Percentiles rank a stretch among this genome's conserved stretches.
phyloP scores from a whole-genome alignment of 2,113 vertebrate species.

The Condylura cristata region DNA sequence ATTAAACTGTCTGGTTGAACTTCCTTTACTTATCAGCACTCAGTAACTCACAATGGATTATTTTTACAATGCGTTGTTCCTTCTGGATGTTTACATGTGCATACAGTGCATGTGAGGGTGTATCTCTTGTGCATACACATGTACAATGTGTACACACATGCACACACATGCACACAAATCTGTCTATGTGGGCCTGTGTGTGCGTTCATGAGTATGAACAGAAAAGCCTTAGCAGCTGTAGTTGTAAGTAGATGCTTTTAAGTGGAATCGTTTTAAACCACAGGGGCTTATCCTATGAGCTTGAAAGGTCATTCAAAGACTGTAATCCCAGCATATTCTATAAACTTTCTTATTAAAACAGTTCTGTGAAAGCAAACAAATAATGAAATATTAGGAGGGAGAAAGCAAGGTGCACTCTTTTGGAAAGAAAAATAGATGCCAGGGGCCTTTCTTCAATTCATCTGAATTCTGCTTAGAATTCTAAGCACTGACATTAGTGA shows the following conservation, averaged over 20 bases:
- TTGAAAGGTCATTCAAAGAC: constrained; percentile 39
- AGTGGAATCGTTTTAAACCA: constrained; percentile 53
- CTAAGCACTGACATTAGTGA: not conserved
- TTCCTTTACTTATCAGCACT: constrained; percentile 94
- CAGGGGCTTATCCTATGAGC: constrained; percentile 2
- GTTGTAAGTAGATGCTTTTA: constrained; percentile 44
- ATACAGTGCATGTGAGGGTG: not conserved
- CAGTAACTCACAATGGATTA: constrained; percentile 87
- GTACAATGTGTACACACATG: not conserved
- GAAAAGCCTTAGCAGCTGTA: constrained; percentile 44
- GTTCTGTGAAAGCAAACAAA: constrained; percentile 13
- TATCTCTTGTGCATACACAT: no score
- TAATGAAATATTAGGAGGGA: not conserved
- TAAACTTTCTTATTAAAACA: constrained; percentile 62
- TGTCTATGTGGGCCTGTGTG: not conserved
- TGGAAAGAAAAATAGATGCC: not conserved
- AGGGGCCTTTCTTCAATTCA: not conserved
- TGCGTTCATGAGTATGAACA: not conserved
- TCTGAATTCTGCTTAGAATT: not conserved
- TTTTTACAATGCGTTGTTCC: constrained; percentile 80
- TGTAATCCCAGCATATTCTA: constrained; percentile 22
- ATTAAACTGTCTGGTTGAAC: constrained; percentile 99
- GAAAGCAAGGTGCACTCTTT: not conserved
- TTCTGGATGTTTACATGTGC: constrained; percentile 71
- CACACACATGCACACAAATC: rapidly evolving